These are phyloP conservation scores for Porites lobata DNA, from an alignment of 92 coral and sea anemone genomes.

Conservation along the genomic window DNA sequence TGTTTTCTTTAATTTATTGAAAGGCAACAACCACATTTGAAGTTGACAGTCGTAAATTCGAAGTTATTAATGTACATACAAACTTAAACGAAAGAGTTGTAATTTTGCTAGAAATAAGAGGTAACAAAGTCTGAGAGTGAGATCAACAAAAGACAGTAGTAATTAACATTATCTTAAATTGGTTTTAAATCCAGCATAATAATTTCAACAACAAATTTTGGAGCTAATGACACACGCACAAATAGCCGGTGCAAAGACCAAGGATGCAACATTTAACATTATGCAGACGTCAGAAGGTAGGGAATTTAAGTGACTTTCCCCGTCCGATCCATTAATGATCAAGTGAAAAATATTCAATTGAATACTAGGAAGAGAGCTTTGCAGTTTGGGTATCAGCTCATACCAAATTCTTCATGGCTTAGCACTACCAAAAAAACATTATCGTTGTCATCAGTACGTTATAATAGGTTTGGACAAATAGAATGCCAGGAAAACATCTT, in stretches of 20 bases:
- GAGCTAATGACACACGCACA: too few species aligned
- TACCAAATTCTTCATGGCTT: not conserved
- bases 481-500: not conserved
- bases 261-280: slow-evolving; percentile 30
- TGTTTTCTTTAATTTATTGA: slow-evolving; percentile 11
- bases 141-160: slow-evolving; percentile 26
- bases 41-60: slow-evolving; percentile 14
- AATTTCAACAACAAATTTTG: too few species aligned
- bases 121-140: slow-evolving; percentile 33
- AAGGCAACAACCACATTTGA: slow-evolving; percentile 34
- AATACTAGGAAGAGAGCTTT: slow-evolving; percentile 14
- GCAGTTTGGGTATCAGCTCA: slow-evolving; percentile 22
- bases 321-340: slow-evolving; percentile 21
- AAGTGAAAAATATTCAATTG: slow-evolving; percentile 20
- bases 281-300: slow-evolving; percentile 33
- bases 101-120: slow-evolving; percentile 29
- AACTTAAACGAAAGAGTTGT: slow-evolving; percentile 23
- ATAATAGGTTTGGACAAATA: too few species aligned
- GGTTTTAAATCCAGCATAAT: too few species aligned
- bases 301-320: slow-evolving; percentile 24
- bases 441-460: slow-evolving; percentile 14
- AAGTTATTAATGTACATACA: slow-evolving; percentile 31
- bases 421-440: not conserved
- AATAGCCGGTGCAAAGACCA: too few species aligned
- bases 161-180: not conserved